Base-by-base conservation (phyloP, 2,888 invertebrate genomes). In the Meta bourneti region DNA sequence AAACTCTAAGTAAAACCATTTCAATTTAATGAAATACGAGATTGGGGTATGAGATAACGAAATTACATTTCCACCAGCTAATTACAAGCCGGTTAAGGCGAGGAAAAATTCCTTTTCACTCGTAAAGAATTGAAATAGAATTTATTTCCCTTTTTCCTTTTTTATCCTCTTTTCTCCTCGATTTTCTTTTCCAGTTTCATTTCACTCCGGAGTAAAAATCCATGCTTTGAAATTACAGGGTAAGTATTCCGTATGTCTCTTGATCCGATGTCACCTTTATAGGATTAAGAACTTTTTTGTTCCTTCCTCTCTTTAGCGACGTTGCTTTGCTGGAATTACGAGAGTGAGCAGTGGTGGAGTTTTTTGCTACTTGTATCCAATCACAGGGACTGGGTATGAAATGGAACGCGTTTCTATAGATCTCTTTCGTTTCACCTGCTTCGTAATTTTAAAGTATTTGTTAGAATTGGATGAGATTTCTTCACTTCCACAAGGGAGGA, bases 261-360 rank as follows among this genome's bases (percentile, higher is more conserved):
- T 88, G 88, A 88, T 88, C 88, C 51, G 81, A 81, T 81, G 81
- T 88, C 88, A 87, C 80, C 81, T 88, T 81, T 88, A 88, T 88
- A 81, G 88, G 88, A 88, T 88, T 88, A 88, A 48, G 88, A 81
- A 11, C 34, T 85, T 85, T 74, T 81, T 80, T 80, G 20, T 69
- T 61, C 16, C 61, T 61, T 61, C 61, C 61, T 61, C 69, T 81
- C 75, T 88, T 88, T 88, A 74, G 80, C 69, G 69, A 51, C 70
- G 52, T n/a, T 79, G 71, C 72, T 87, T 80, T 54, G 72, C 88
- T 88, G 69, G 72, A 81, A 88, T 88, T 88, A 88, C 81, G 16
- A 49, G 48, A 70, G 16, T 16, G 49, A 81, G 20, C 69, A 49
- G 48, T 34, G 54, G 34, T 61, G n/a, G 61, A 20, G 16, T 79